phyloP scores from a whole-genome alignment of 2,797 vertebrate species.

The Hyperoplus lanceolatus region DNA sequence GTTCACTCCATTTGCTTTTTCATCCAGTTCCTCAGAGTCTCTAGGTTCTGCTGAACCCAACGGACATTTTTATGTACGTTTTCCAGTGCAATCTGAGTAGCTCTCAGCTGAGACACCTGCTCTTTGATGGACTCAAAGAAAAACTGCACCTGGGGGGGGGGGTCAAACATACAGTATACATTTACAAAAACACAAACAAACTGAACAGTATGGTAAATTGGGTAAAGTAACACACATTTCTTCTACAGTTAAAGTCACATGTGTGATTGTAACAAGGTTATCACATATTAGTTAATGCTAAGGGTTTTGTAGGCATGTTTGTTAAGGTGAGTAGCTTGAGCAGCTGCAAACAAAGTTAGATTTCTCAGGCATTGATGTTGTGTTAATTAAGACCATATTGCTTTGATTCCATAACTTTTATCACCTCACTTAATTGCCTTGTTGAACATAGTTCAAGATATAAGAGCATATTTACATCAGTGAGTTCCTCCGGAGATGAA shows the following conservation, averaged over 20 bases:
- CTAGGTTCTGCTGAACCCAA: slow-evolving; percentile 85
- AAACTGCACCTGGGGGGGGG: slow-evolving; percentile 78
- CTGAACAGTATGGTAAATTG: neutral
- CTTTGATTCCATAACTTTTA: neutral
- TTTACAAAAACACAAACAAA: slow-evolving; percentile 17
- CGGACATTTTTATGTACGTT: slow-evolving; percentile 85
- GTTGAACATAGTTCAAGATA: neutral
- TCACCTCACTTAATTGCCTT: neutral
- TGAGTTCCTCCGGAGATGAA: slow-evolving; percentile 84
- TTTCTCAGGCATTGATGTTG: neutral
- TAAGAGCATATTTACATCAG: slow-evolving; percentile 72
- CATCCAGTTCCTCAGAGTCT: slow-evolving; percentile 80
- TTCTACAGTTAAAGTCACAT: neutral
- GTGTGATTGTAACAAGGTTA: neutral
- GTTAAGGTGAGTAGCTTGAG: too few relatives aligned
- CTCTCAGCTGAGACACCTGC: slow-evolving; percentile 82
- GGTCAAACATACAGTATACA: slow-evolving; percentile 30
- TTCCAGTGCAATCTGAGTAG: slow-evolving; percentile 81
- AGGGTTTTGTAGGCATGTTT: neutral
- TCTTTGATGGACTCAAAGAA: slow-evolving; percentile 87
- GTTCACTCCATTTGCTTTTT: slow-evolving; percentile 59
- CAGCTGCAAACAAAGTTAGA: neutral
- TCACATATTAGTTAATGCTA: neutral
- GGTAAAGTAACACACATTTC: neutral
- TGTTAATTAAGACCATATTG: neutral